Evolutionary conservation across 2,888 invertebrate species (phyloP).

Genomic region (Hydraecia micacea): DNA sequence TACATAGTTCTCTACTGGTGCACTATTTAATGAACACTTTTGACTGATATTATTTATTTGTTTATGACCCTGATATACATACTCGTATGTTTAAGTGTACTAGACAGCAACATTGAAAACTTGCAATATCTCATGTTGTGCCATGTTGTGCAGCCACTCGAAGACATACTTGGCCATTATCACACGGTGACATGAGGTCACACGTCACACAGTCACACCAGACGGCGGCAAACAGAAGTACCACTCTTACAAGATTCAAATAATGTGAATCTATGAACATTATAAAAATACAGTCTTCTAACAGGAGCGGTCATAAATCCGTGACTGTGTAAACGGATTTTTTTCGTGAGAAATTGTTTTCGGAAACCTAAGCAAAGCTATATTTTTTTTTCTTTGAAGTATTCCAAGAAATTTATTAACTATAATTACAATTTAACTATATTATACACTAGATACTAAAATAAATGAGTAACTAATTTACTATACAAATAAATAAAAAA

Average conservation of each 20-base stretch:
- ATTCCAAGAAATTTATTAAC: too few relatives aligned
- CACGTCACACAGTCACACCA: neutral
- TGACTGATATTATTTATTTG: neutral
- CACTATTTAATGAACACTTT: neutral
- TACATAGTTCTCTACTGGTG: too few relatives aligned
- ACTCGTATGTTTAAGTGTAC: neutral
- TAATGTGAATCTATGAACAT: neutral
- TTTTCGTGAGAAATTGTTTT: neutral
- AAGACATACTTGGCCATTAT: neutral
- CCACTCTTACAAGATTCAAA: neutral
- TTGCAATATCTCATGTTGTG: neutral
- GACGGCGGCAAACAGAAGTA: constrained; percentile 10
- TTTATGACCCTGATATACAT: neutral
- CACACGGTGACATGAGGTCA: constrained; percentile 13
- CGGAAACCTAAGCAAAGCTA: too few relatives aligned
- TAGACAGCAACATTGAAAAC: neutral
- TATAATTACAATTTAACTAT: too few relatives aligned
- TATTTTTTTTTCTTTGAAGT: too few relatives aligned
- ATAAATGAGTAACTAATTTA: too few relatives aligned
- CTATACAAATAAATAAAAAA: too few relatives aligned
- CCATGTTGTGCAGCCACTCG: neutral
- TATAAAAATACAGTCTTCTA: neutral
- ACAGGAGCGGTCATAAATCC: neutral
- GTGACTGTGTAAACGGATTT: too few relatives aligned
- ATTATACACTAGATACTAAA: too few relatives aligned